Conservation (phyloP, 2,888 invertebrate species). For the Amphimallon solstitiale region DNA sequence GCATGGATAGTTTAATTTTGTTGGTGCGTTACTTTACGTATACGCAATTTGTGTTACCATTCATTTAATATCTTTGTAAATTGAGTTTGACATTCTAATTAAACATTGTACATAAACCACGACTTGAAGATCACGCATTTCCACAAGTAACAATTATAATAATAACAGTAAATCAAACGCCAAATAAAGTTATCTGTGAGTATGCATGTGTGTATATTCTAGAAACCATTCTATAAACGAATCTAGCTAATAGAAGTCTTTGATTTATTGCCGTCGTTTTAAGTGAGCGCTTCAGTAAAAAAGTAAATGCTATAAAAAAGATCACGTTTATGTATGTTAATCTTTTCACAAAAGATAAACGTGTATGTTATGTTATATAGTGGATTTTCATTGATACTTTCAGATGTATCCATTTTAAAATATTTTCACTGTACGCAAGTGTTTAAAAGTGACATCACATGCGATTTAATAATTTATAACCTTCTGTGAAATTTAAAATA, state of each 20-base stretch:
- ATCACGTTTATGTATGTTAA: neutral
- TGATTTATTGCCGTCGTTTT: conserved; percentile 4
- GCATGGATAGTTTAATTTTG: too few species aligned
- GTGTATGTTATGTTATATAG: too few species aligned
- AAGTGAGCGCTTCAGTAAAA: neutral
- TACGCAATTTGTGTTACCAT: too few species aligned
- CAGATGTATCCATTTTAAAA: too few species aligned
- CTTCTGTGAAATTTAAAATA: too few species aligned
- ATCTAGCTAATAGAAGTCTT: conserved; percentile 1
- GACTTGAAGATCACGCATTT: neutral
- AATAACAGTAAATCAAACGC: conserved; percentile 13
- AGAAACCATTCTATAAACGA: neutral
- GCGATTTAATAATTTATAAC: too few species aligned
- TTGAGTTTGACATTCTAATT: conserved; percentile 20
- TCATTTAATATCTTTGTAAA: too few species aligned
- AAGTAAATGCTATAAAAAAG: neutral
- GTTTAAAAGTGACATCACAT: too few species aligned
- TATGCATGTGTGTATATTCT: neutral
- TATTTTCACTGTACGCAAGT: too few species aligned
- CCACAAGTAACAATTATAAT: conserved; percentile 13
- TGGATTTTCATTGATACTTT: too few species aligned
- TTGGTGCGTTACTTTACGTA: too few species aligned
- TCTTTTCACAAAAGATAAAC: neutral
- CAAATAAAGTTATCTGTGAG: conserved; percentile 8
- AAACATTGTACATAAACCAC: neutral